Evolutionary conservation across 2,888 invertebrate genomes (phyloP).

Genomic region (Stenodema calcarata): DNA sequence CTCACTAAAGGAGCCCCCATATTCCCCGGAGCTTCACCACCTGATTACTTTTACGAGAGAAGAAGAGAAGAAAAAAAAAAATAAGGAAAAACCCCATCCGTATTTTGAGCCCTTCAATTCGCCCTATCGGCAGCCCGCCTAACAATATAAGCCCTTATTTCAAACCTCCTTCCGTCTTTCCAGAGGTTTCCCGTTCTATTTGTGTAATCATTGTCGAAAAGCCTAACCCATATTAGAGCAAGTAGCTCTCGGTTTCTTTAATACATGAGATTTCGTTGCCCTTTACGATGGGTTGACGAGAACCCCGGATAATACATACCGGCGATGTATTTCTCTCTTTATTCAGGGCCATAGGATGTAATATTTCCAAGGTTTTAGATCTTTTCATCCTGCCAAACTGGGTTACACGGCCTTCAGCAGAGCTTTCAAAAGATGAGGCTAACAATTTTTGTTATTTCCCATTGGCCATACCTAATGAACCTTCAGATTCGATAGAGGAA

Average conservation of each 20-base stretch:
- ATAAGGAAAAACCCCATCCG: neutral
- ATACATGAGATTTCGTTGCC: neutral
- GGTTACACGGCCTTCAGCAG: neutral
- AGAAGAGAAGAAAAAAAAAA: no score
- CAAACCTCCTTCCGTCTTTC: neutral
- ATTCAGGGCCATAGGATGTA: neutral
- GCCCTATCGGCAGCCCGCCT: neutral
- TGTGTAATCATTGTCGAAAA: neutral
- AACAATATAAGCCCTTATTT: neutral
- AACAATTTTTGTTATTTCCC: no score
- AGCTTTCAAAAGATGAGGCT: no score
- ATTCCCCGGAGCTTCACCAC: neutral
- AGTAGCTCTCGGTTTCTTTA: neutral
- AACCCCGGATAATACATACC: neutral
- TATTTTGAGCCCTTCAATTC: neutral
- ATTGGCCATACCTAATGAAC: no score
- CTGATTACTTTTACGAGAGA: neutral
- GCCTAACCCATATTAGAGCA: neutral
- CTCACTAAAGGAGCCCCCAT: neutral
- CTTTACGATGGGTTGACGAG: neutral
- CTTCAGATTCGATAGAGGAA: no score
- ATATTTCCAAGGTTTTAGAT: neutral
- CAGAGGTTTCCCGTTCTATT: neutral
- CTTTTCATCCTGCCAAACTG: neutral
- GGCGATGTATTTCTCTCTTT: neutral